Evolutionary conservation across 1,140 invertebrate genomes (phyloP).

Genomic region (Drosophila funebris): DNA sequence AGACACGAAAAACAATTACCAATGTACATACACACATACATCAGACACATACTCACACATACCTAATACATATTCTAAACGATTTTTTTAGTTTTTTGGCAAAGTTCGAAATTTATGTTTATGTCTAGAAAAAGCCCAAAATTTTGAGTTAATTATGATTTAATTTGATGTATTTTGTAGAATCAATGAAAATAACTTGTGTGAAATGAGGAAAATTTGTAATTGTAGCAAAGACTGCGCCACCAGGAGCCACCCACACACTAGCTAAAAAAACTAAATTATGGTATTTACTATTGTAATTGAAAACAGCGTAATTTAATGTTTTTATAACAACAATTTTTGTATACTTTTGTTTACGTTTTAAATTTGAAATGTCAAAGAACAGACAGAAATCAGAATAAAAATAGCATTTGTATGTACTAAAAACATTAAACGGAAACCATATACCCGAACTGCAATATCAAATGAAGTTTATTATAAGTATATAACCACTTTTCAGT

Average conservation of each 20-base stretch:
- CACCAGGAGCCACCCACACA: conserved; percentile 1
- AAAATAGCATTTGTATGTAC: conserved; percentile 59
- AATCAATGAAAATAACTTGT: conserved; percentile 39
- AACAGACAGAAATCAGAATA: conserved; percentile 28
- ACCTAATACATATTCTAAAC: conserved; percentile 53
- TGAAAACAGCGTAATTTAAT: conserved; percentile 54
- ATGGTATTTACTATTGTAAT: conserved; percentile 60
- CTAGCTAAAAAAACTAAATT: conserved; percentile 61
- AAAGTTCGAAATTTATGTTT: conserved; percentile 66
- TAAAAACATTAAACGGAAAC: conserved; percentile 49
- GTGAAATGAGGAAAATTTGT: conserved; percentile 27
- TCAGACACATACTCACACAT: conserved; percentile 65
- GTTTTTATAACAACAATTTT: conserved; percentile 67
- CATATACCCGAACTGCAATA: conserved; percentile 22
- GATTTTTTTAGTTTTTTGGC: conserved; percentile 52
- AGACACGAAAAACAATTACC: conserved; percentile 15
- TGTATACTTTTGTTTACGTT: conserved; percentile 62
- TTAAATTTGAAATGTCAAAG: conserved; percentile 28
- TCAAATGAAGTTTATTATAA: conserved; percentile 11
- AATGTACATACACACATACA: conserved; percentile 10
- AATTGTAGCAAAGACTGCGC: conserved; percentile 27
- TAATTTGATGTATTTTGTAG: conserved; percentile 44
- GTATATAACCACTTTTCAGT: neutral
- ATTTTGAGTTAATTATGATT: conserved; percentile 24
- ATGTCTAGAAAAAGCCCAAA: conserved; percentile 45